Evolutionary conservation across 1,140 invertebrate genomes (phyloP), one percentile per base, ranked within the genome.

Genomic region (Caenorhabditis latens): DNA sequence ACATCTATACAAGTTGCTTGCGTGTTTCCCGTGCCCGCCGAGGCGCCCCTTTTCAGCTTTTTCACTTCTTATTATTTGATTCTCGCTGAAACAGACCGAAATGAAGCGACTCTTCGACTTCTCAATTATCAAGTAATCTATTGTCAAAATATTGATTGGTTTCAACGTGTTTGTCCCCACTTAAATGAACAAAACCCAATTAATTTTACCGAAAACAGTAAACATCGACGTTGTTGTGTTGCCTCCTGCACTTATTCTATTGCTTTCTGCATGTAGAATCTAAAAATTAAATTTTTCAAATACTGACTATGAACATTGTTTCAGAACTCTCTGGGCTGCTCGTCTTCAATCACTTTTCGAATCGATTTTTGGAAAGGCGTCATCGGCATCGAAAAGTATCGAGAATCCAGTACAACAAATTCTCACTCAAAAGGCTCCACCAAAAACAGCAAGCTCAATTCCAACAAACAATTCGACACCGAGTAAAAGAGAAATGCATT

Each of bases 41-140:
- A 43, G 65, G 42, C 71, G 71, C 71, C 71, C 71, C 53, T 79
- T 79, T 50, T n/a, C 46, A 24, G 32, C 9, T 5, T 79, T 79
- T 32, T 21, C 8, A 14, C 43, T 46, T 32, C 32, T 1, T 32
- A 32, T 32, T 32, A 4, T 24, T 16, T 43, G 11, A 16, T 71
- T 71, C 9, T 61, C 5, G 6, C 65, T 71, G 65, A 46, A 71
- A 71, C 14, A 1, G 16, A 4, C 14, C 14, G 46, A 16, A 79
- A 79, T 79, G 71, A 79, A 79, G n/a, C 71, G 71, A 2, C 46
- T 79, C 19, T 79, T 79, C 71, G 71, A 79, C 71, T 79, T 79
- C 71, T 46, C 71, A 50, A 50, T 79, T 0, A 79, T 79, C 71
- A 79, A 79, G 71, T 79, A 79, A 79, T 79, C 46, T 14, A 50